Conservation (phyloP, 2,888 invertebrate genomes). For the Synergus umbraculus region DNA sequence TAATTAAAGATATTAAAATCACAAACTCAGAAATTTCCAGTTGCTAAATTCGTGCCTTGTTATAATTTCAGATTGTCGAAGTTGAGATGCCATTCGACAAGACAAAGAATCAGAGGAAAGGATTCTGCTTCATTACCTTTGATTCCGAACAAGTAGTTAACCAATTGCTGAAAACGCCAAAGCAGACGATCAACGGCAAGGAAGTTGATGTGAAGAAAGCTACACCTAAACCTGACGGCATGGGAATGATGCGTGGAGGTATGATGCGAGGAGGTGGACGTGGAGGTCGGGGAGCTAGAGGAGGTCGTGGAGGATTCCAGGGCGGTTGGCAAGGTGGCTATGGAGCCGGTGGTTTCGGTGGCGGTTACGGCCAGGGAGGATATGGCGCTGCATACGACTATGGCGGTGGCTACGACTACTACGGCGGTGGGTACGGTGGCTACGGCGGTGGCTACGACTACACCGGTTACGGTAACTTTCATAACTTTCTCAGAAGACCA, state of each 20-base stretch:
- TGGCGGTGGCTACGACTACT: conserved; percentile 84
- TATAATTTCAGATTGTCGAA: conserved; percentile 88
- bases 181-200: conserved; percentile 95
- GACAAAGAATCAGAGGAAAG: conserved; percentile 96
- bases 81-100: conserved; percentile 99
- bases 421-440: conserved; percentile 85
- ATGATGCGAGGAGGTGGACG: conserved; percentile 82
- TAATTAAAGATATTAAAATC: too few relatives aligned
- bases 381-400: conserved; percentile 87
- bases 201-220: conserved; percentile 98
- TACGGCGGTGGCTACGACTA: conserved; percentile 90
- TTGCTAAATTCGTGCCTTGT: neutral
- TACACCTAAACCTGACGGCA: conserved; percentile 91
- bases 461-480: conserved; percentile 87
- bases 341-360: conserved; percentile 83
- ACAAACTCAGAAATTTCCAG: neutral
- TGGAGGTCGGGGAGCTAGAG: conserved; percentile 84
- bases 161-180: conserved; percentile 93
- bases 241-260: conserved; percentile 82
- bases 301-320: conserved; percentile 79
- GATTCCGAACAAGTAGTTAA: conserved; percentile 97
- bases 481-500: conserved; percentile 40
- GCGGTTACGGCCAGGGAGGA: conserved; percentile 85
- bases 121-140: conserved; percentile 98
- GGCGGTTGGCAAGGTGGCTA: conserved; percentile 83